phyloP scores from a whole-genome alignment of 2,113 vertebrate species.

The Nesoenas mayeri region DNA sequence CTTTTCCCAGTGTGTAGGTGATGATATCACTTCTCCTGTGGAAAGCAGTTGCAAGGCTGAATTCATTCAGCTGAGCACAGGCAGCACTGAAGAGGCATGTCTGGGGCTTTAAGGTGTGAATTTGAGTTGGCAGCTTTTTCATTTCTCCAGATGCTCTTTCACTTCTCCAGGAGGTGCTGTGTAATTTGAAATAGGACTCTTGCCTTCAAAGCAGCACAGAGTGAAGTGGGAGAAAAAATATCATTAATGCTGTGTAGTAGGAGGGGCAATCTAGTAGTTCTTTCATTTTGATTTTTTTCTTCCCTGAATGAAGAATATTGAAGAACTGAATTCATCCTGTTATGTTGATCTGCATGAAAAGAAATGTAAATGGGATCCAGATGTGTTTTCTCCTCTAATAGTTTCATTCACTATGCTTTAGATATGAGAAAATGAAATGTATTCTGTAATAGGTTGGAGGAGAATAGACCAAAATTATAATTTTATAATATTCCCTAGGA shows the following conservation, averaged over 20 bases:
- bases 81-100: neutral
- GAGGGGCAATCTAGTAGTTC: neutral
- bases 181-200: slow-evolving; percentile 3
- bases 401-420: slow-evolving; percentile 51
- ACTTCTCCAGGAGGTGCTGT: slow-evolving; percentile 17
- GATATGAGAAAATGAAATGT: slow-evolving; percentile 47
- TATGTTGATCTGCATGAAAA: slow-evolving; percentile 53
- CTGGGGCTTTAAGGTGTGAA: neutral
- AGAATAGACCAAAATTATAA: slow-evolving; percentile 66
- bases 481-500: slow-evolving; percentile 67
- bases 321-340: slow-evolving; percentile 38
- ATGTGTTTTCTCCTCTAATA: slow-evolving; percentile 60
- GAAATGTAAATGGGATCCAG: slow-evolving; percentile 52
- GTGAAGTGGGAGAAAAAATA: neutral
- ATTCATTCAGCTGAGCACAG: neutral
- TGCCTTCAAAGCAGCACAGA: neutral
- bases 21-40: neutral
- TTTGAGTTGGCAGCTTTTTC: neutral
- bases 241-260: neutral
- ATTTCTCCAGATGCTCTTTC: neutral
- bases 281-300: slow-evolving; percentile 1
- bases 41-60: neutral
- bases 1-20: neutral
- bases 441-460: slow-evolving; percentile 43
- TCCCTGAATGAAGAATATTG: neutral